These are phyloP conservation scores for Myripristis murdjan DNA, from an alignment of 2,797 vertebrate species.

Conservation along the genomic window DNA sequence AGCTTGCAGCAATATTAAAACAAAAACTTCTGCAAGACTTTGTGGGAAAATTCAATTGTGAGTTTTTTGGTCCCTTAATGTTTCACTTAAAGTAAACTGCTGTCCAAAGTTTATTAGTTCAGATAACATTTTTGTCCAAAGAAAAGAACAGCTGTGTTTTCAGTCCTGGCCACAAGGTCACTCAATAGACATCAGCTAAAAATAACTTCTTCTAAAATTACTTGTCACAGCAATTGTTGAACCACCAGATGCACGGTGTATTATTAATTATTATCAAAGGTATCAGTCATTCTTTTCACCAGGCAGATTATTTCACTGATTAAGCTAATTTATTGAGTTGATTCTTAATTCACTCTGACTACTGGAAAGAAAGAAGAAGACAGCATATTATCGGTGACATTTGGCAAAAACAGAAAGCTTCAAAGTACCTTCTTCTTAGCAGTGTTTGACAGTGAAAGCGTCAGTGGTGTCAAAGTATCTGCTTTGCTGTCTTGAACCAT, in stretches of 20 bases:
- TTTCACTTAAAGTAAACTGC: constrained; percentile 87
- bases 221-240: constrained; percentile 62
- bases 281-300: constrained; percentile 42
- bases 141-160: constrained; percentile 92
- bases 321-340: constrained; percentile 54
- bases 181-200: constrained; percentile 78
- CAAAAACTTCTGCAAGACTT: constrained; percentile 87
- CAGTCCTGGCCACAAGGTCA: constrained; percentile 81
- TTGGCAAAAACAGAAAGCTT: constrained; percentile 68
- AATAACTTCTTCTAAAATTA: constrained; percentile 79
- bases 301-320: constrained; percentile 41
- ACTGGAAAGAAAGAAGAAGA: constrained; percentile 40
- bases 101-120: constrained; percentile 89
- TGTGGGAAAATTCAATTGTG: constrained; percentile 94
- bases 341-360: constrained; percentile 63
- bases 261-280: constrained; percentile 55
- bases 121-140: constrained; percentile 89
- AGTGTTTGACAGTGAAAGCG: constrained; percentile 74
- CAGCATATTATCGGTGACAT: constrained; percentile 66
- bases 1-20: constrained; percentile 91
- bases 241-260: constrained; percentile 45
- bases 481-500: constrained; percentile 74
- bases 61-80: constrained; percentile 86
- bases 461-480: constrained; percentile 75
- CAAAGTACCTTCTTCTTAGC: constrained; percentile 63